These are phyloP conservation scores for Leucoma salicis DNA, from an alignment of 2,888 invertebrate species.

Conservation along the genomic window DNA sequence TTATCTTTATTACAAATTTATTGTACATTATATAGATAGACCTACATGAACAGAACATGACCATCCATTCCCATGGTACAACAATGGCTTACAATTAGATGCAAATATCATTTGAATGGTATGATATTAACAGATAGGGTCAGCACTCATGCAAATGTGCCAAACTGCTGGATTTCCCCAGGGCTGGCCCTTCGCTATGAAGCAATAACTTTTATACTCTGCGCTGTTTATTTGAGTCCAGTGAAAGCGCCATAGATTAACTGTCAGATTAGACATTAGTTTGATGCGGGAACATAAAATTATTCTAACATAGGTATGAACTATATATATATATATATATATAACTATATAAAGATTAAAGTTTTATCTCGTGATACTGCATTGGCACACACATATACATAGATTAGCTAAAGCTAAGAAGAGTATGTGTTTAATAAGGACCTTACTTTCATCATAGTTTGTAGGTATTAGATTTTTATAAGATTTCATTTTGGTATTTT, in stretches of 20 bases:
- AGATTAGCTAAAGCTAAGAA: too few relatives aligned
- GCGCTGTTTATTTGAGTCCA: slow-evolving; percentile 30
- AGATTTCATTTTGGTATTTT: too few relatives aligned
- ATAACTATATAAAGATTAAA: too few relatives aligned
- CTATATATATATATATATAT: too few relatives aligned
- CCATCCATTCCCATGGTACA: slow-evolving; percentile 66
- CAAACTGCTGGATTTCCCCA: slow-evolving; percentile 67
- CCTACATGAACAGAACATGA: slow-evolving; percentile 8
- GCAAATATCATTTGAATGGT: slow-evolving; percentile 71
- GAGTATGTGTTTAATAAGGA: too few relatives aligned
- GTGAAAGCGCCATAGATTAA: slow-evolving; percentile 22
- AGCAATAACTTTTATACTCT: slow-evolving; percentile 50
- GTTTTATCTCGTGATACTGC: too few relatives aligned
- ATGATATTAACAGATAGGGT: slow-evolving; percentile 64
- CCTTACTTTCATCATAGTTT: too few relatives aligned
- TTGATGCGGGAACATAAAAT: background rate
- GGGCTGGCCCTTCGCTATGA: slow-evolving; percentile 58
- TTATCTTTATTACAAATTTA: slow-evolving; percentile 18
- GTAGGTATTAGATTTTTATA: too few relatives aligned
- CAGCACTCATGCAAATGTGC: slow-evolving; percentile 65
- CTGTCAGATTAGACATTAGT: slow-evolving; percentile 12
- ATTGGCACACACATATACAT: too few relatives aligned
- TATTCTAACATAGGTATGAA: too few relatives aligned
- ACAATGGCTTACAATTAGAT: slow-evolving; percentile 76
- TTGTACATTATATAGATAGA: slow-evolving; percentile 16